phyloP scores from a whole-genome alignment of 2,797 vertebrate species.

The Pteropus rufus region DNA sequence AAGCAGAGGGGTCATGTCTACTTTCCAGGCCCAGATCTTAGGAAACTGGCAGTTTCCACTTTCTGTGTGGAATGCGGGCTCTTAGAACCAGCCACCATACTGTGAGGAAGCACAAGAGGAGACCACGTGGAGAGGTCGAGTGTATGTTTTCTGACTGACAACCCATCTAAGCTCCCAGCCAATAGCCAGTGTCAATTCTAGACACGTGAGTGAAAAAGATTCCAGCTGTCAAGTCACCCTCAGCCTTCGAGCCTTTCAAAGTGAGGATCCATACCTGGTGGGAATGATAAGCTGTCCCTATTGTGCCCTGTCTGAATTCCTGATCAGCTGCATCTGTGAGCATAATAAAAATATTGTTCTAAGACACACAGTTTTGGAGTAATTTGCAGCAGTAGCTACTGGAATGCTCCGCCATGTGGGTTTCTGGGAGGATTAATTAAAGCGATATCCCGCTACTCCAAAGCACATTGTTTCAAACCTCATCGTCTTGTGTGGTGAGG shows the following conservation, averaged over 20 bases:
- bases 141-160: not conserved
- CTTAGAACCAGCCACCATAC: not conserved
- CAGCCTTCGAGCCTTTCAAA: not conserved
- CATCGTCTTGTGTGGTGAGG: not conserved
- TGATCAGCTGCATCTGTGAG: not conserved
- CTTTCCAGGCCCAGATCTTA: not conserved
- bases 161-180: not conserved
- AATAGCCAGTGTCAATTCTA: not conserved
- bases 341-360: not conserved
- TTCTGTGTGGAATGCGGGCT: not conserved
- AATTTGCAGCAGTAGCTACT: not conserved
- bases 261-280: not conserved
- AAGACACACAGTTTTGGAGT: not conserved
- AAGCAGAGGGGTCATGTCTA: not conserved
- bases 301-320: not conserved
- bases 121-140: not conserved
- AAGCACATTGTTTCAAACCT: not conserved
- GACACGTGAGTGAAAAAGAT: not conserved
- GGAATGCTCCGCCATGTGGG: not conserved
- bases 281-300: not conserved
- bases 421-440: slow-evolving; percentile 25
- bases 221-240: not conserved
- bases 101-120: not conserved
- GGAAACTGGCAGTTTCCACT: not conserved
- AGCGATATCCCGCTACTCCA: not conserved